Percentiles rank a stretch among this genome's conserved stretches.
phyloP scores from a whole-genome alignment of 2,888 invertebrate genomes.

The Gandaritis pyraliata region DNA sequence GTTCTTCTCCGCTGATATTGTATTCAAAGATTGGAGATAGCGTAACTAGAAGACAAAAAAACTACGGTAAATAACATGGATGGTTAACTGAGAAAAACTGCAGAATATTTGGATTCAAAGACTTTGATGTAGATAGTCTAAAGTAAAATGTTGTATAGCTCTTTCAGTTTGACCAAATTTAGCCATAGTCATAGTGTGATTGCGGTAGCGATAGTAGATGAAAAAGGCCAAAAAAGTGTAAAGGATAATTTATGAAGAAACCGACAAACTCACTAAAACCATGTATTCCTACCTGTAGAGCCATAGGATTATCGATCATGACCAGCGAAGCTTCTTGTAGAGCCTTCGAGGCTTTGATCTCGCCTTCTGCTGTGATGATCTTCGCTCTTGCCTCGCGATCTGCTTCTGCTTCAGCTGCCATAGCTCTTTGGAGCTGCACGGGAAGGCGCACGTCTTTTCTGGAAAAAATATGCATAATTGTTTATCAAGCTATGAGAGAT shows the following conservation, averaged over 20 bases:
- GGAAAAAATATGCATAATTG: slow-evolving; percentile 22
- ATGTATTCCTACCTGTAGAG: slow-evolving; percentile 84
- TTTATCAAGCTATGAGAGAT: neutral
- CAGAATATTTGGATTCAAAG: too few species aligned
- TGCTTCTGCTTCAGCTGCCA: slow-evolving; percentile 89
- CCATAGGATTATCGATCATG: slow-evolving; percentile 92
- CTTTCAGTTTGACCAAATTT: too few species aligned
- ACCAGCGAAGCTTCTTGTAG: slow-evolving; percentile 94
- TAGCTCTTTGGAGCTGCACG: slow-evolving; percentile 86
- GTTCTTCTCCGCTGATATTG: slow-evolving; percentile 97
- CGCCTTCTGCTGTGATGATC: slow-evolving; percentile 90
- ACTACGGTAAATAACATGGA: too few species aligned
- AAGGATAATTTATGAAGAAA: too few species aligned
- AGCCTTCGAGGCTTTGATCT: slow-evolving; percentile 93
- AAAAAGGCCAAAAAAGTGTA: too few species aligned
- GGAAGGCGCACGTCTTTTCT: slow-evolving; percentile 81
- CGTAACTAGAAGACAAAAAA: slow-evolving; percentile 85
- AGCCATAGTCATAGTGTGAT: too few species aligned
- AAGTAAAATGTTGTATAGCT: too few species aligned
- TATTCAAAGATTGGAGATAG: slow-evolving; percentile 95
- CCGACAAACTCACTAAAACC: too few species aligned
- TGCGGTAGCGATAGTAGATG: too few species aligned
- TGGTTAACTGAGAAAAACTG: too few species aligned
- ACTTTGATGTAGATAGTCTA: too few species aligned
- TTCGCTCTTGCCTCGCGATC: slow-evolving; percentile 88